These are phyloP conservation scores for Crypturellus tataupa DNA, from an alignment of 2,797 vertebrate genomes.

Conservation along the genomic window DNA sequence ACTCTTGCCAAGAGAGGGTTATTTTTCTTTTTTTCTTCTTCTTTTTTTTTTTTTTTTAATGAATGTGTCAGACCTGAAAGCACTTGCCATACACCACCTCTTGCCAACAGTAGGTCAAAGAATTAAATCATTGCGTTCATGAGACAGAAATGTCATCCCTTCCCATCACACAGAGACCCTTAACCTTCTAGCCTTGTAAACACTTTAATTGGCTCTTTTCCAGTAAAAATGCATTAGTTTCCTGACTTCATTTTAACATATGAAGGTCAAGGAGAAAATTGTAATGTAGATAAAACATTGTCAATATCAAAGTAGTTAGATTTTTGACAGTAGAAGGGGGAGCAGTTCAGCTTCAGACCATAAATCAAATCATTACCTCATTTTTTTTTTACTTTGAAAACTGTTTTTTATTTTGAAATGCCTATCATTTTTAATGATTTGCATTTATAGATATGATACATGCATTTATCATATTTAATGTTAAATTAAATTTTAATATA, in stretches of 20 bases:
- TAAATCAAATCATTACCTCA: neutral
- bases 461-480: neutral
- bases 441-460: neutral
- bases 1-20: constrained; percentile 7
- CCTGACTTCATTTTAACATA: neutral
- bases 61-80: constrained; percentile 59
- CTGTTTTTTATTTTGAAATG: neutral
- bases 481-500: neutral
- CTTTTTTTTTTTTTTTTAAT: constrained; percentile 20
- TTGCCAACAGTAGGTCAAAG: constrained; percentile 71
- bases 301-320: neutral
- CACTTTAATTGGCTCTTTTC: constrained; percentile 38
- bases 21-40: neutral
- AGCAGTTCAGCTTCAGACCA: neutral
- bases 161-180: constrained; percentile 41
- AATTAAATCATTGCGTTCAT: constrained; percentile 70
- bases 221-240: constrained; percentile 4
- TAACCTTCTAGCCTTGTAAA: constrained; percentile 65
- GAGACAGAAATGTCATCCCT: constrained; percentile 70
- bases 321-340: neutral
- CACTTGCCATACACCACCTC: constrained; percentile 39
- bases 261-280: constrained; percentile 4
- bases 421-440: neutral
- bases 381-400: neutral
- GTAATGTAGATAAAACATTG: neutral